Percentiles rank a stretch among this genome's conserved stretches.
phyloP scores from a whole-genome alignment of 2,797 vertebrate genomes.

The Pristis pectinata region DNA sequence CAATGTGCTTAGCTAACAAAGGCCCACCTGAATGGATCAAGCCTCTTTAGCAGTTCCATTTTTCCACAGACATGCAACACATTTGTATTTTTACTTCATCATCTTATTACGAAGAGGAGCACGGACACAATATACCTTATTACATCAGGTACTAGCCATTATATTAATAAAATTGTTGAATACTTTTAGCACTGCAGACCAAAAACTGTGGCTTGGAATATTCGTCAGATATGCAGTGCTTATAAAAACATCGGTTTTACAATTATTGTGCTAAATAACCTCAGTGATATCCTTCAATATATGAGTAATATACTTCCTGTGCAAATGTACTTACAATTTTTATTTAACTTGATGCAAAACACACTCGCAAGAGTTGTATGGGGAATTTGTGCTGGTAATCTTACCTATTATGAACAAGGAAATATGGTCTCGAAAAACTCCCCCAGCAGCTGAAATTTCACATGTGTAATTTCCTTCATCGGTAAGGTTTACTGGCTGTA shows the following conservation, averaged over 20 bases:
- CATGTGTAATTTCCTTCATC: constrained; percentile 33
- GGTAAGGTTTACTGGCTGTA: neutral
- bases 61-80: neutral
- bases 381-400: neutral
- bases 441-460: neutral
- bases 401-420: neutral
- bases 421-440: neutral
- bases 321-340: neutral
- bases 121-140: neutral
- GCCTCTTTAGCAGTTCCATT: neutral
- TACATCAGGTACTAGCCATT: neutral
- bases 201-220: neutral
- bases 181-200: neutral
- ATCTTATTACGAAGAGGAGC: neutral
- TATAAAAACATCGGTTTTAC: neutral
- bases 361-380: neutral
- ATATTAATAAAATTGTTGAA: neutral
- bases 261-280: too few species aligned
- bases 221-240: neutral
- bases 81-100: neutral
- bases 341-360: neutral
- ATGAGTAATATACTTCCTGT: neutral
- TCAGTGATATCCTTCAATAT: neutral
- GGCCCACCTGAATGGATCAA: neutral
- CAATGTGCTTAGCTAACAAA: neutral